A percentile compares a stretch with the other conserved stretches of the same genome.
Conservation (phyloP, 2,797 vertebrate genomes). For the Cuniculus paca region DNA sequence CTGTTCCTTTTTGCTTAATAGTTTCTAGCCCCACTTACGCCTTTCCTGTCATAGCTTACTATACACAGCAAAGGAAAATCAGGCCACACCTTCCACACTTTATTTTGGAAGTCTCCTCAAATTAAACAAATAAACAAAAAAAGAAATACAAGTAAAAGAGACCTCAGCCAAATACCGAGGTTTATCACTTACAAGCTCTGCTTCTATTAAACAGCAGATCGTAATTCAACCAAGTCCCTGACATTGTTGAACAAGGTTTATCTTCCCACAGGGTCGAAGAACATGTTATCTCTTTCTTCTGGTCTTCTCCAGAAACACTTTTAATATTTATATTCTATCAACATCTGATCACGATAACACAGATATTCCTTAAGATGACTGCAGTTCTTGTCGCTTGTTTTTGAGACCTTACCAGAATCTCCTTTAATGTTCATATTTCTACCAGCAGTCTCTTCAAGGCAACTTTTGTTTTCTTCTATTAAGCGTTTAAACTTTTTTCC, state of each 20-base stretch:
- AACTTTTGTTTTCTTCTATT: not conserved
- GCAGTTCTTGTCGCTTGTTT: not conserved
- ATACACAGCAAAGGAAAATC: conserved; percentile 7
- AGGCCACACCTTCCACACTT: not conserved
- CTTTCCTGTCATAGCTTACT: not conserved
- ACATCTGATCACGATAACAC: not conserved
- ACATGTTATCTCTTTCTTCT: not conserved
- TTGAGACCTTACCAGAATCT: not conserved
- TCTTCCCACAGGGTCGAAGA: not conserved
- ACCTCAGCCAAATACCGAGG: not conserved
- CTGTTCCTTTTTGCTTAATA: not conserved
- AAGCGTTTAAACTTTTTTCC: not conserved
- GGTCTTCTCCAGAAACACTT: not conserved
- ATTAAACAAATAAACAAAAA: not conserved
- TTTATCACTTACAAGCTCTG: not conserved
- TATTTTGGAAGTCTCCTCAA: conserved; percentile 17
- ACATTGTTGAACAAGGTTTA: not conserved
- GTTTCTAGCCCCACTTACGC: not conserved
- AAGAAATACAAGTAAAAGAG: not conserved
- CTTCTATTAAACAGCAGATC: not conserved
- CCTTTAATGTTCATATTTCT: not conserved
- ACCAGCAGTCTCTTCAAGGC: not conserved
- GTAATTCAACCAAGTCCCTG: not conserved
- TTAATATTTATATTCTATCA: not conserved
- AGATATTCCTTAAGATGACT: not conserved